phyloP scores from a whole-genome alignment of 2,113 vertebrate species.

The Colaptes auratus region DNA sequence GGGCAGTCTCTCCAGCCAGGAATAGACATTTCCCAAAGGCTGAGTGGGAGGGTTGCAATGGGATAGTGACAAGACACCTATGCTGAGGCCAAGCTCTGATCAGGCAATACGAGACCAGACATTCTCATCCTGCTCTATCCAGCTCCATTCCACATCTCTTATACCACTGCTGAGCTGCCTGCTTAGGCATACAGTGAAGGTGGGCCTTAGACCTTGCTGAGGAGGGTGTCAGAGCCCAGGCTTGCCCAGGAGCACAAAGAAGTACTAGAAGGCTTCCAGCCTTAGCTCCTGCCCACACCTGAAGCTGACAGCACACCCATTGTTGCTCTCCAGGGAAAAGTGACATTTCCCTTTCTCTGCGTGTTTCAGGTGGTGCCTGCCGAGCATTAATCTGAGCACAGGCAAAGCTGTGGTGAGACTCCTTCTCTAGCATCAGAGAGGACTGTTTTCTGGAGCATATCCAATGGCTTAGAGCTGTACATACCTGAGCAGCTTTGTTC shows the following conservation, averaged over 20 bases:
- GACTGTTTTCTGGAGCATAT: not conserved
- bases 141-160: not conserved
- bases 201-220: not conserved
- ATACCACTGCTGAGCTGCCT: not conserved
- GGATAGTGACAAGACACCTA: not conserved
- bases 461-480: slow-evolving; percentile 42
- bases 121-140: not conserved
- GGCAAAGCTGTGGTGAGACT: not conserved
- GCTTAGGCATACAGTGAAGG: not conserved
- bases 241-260: not conserved
- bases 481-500: slow-evolving; percentile 9
- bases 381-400: not conserved
- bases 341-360: not conserved
- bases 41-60: rapidly evolving
- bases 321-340: not conserved
- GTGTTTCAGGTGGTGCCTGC: not conserved
- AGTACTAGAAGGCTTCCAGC: not conserved
- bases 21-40: not conserved
- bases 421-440: not conserved
- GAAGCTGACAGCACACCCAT: rapidly evolving
- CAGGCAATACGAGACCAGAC: not conserved
- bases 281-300: not conserved
- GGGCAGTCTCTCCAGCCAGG: not conserved
- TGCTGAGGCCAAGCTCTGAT: not conserved
- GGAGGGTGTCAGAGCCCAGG: not conserved